Evolutionary conservation across 1,140 invertebrate species (phyloP).

Genomic region (Trichonephila clavata): DNA sequence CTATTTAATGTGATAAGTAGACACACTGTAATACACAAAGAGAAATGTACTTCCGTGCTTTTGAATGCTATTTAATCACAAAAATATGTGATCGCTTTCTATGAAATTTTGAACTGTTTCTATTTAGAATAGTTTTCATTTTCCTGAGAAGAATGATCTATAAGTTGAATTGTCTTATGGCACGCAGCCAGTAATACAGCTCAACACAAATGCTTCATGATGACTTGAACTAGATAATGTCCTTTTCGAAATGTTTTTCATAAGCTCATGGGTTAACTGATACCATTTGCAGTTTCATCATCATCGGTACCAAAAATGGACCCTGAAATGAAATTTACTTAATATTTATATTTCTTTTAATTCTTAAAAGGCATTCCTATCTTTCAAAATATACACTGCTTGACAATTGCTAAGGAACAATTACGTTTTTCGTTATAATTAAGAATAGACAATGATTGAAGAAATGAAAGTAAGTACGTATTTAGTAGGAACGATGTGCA

Average conservation of each 20-base stretch:
- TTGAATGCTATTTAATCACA: constrained; percentile 20
- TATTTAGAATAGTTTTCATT: constrained; percentile 46
- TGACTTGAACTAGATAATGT: constrained; percentile 56
- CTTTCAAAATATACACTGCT: no score
- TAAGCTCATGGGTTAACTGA: constrained; percentile 75
- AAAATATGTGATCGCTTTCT: neutral
- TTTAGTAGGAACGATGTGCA: no score
- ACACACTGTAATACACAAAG: neutral
- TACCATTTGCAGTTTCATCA: constrained; percentile 45
- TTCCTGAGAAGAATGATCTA: constrained; percentile 50
- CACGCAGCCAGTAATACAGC: constrained; percentile 4
- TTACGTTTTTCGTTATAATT: no score
- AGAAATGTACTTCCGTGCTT: neutral
- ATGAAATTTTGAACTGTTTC: constrained; percentile 25
- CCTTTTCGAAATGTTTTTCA: constrained; percentile 59
- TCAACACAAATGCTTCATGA: constrained; percentile 46
- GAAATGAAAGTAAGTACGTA: no score
- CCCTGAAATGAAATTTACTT: constrained; percentile 13
- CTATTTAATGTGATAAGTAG: neutral
- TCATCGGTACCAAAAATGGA: constrained; percentile 44
- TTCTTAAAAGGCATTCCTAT: no score
- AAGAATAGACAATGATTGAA: no score
- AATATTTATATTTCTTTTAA: no score
- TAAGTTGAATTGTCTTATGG: constrained; percentile 43
- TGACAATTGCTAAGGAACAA: no score